phyloP scores from a whole-genome alignment of 2,888 invertebrate species.

The Lochmaea capreae region DNA sequence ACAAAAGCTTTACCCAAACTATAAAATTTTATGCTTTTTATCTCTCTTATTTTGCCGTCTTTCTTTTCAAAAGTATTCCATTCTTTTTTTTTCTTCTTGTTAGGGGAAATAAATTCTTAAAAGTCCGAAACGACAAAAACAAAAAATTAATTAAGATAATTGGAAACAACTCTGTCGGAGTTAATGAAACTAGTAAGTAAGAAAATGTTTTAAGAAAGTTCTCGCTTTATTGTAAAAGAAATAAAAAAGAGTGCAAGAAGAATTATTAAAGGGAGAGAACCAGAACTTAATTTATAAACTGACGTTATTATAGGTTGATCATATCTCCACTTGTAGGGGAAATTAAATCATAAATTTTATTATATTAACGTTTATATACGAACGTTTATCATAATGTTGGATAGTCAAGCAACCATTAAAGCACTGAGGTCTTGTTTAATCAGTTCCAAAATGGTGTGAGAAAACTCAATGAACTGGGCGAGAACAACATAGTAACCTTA shows the following conservation, averaged over 20 bases:
- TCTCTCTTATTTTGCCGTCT: background rate
- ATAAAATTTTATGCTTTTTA: too few species aligned
- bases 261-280: background rate
- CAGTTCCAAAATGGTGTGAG: too few species aligned
- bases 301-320: too few species aligned
- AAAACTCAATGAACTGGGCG: too few species aligned
- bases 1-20: too few species aligned
- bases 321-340: too few species aligned
- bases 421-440: too few species aligned
- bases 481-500: too few species aligned
- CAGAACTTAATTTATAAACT: background rate
- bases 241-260: background rate
- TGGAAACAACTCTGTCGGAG: background rate
- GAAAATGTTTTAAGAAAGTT: background rate
- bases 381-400: too few species aligned
- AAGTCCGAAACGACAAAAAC: conserved; percentile 5
- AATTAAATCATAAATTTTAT: too few species aligned
- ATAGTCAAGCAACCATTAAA: too few species aligned
- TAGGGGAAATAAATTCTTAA: background rate
- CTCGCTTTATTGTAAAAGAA: background rate
- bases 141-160: conserved; percentile 11
- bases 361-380: too few species aligned
- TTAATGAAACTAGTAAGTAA: background rate
- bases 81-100: background rate
- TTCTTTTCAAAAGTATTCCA: background rate